Evolutionary conservation across 2,797 vertebrate species (phyloP).

Genomic region (Hephaestus fuliginosus): DNA sequence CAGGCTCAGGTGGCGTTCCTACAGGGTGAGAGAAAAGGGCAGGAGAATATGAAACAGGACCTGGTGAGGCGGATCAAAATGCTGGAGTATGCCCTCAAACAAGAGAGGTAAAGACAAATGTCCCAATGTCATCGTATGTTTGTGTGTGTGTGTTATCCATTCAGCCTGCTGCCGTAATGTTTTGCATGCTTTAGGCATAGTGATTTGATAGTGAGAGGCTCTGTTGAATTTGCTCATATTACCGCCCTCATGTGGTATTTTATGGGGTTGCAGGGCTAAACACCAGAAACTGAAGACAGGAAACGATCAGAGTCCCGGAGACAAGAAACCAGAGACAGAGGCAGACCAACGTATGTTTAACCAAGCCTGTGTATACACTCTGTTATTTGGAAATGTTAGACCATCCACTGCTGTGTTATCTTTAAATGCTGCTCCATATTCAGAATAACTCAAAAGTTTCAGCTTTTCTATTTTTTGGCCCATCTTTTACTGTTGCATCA

Average conservation of each 20-base stretch:
- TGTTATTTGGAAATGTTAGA: neutral
- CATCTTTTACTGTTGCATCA: conserved; percentile 50
- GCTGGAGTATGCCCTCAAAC: conserved; percentile 89
- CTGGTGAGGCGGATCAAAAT: conserved; percentile 90
- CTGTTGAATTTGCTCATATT: conserved; percentile 1
- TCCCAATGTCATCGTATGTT: neutral
- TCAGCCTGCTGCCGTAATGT: neutral
- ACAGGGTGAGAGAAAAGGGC: conserved; percentile 90
- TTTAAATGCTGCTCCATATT: neutral
- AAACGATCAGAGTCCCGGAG: conserved; percentile 88
- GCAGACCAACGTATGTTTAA: conserved; percentile 86
- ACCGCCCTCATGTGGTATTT: conserved; percentile 53
- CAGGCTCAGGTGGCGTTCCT: conserved; percentile 89
- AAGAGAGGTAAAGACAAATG: conserved; percentile 83
- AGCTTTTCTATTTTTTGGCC: conserved; percentile 30
- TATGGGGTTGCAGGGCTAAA: conserved; percentile 85
- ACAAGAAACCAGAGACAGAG: conserved; percentile 90
- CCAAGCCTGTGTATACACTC: neutral
- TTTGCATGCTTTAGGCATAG: conserved; percentile 10
- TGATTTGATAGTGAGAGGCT: conserved; percentile 9
- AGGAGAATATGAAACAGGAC: conserved; percentile 92
- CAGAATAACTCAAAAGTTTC: neutral
- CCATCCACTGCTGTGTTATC: neutral
- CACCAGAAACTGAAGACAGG: conserved; percentile 94
- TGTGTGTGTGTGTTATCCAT: neutral